phyloP scores from a whole-genome alignment of 1,140 invertebrate species.

The Cyclina sinensis region DNA sequence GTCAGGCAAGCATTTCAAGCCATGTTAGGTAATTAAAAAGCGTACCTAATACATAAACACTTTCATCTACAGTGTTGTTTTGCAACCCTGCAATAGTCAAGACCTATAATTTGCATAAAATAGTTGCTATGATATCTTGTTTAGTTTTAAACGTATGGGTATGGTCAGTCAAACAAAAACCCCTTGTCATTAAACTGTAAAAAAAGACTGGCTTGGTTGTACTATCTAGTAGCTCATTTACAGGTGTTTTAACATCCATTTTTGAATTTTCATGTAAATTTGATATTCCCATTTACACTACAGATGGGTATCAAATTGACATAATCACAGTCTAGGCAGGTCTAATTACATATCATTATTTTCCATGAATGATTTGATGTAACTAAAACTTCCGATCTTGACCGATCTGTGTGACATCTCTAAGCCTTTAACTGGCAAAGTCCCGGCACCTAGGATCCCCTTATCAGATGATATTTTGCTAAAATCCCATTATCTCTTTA shows the following conservation, averaged over 20 bases:
- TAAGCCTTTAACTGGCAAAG: neutral
- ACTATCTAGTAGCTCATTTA: constrained; percentile 23
- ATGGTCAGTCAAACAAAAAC: constrained; percentile 24
- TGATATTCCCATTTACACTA: constrained; percentile 32
- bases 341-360: constrained; percentile 55
- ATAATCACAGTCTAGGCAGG: constrained; percentile 21
- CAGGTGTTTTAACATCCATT: constrained; percentile 45
- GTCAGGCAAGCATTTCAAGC: neutral
- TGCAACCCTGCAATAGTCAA: neutral
- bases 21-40: neutral
- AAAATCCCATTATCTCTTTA: constrained; percentile 16
- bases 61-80: neutral
- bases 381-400: constrained; percentile 25
- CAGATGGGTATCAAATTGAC: constrained; percentile 38
- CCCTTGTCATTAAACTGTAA: neutral
- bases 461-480: constrained; percentile 26
- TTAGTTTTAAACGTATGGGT: neutral
- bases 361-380: constrained; percentile 50
- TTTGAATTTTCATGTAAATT: neutral
- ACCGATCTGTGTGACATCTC: neutral
- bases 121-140: neutral
- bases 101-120: constrained; percentile 11
- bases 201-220: neutral
- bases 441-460: neutral
- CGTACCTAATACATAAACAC: neutral